Conservation (phyloP, 2,797 vertebrate genomes). For the Malurus leucopterus region DNA sequence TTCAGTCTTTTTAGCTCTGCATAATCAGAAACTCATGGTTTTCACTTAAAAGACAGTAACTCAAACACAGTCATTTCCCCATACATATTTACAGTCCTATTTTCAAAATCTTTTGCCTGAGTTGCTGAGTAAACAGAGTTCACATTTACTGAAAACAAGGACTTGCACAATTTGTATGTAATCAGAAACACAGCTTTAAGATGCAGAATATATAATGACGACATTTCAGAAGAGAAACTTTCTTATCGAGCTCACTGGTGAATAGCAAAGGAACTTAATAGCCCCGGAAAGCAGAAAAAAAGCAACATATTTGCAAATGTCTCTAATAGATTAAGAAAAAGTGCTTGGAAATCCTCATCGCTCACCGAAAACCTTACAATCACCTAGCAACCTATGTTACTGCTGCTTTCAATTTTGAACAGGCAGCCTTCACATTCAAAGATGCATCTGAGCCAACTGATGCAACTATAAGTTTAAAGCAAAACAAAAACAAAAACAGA, state of each 20-base stretch:
- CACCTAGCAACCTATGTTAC: slow-evolving; percentile 72
- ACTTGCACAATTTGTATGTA: background rate
- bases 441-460: slow-evolving; percentile 50
- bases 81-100: background rate
- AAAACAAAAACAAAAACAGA: slow-evolving; percentile 41
- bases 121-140: slow-evolving; percentile 16
- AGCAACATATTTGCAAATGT: background rate
- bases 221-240: slow-evolving; percentile 44
- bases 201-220: background rate
- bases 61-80: background rate
- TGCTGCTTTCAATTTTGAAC: slow-evolving; percentile 65
- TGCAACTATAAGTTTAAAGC: slow-evolving; percentile 62
- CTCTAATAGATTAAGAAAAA: slow-evolving; percentile 42
- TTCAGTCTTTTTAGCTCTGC: background rate
- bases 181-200: background rate
- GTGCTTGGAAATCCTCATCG: slow-evolving; percentile 42
- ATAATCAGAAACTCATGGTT: background rate
- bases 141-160: background rate
- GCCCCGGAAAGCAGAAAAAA: background rate
- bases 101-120: slow-evolving; percentile 1
- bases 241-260: background rate
- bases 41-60: slow-evolving; percentile 19
- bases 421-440: slow-evolving; percentile 62
- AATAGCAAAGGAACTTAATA: slow-evolving; percentile 16
- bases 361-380: slow-evolving; percentile 53